These are phyloP conservation scores for Ellobius talpinus DNA, from an alignment of 2,113 vertebrate genomes.

Conservation along the genomic window DNA sequence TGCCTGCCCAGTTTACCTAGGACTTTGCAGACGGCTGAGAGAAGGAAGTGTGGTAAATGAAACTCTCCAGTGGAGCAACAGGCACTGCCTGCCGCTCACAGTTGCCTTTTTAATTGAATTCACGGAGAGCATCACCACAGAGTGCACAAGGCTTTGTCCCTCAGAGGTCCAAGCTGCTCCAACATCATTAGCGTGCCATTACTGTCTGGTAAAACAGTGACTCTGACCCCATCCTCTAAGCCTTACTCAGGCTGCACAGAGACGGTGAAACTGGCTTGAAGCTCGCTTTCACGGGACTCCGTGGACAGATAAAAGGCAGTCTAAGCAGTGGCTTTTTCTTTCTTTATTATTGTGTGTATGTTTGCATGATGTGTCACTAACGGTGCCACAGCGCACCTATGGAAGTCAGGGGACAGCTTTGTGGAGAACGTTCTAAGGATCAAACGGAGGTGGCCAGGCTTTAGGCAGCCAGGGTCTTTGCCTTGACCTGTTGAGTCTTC, in stretches of 20 bases:
- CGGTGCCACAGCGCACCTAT: neutral
- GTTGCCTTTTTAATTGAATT: slow-evolving; percentile 56
- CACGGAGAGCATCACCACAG: slow-evolving; percentile 40
- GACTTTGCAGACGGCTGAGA: neutral
- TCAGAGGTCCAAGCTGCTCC: neutral
- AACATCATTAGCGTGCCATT: slow-evolving; percentile 44
- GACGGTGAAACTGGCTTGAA: neutral
- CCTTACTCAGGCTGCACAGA: neutral
- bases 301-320: neutral
- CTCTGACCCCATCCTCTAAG: neutral
- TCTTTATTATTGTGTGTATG: too few species aligned
- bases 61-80: neutral
- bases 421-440: neutral
- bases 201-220: slow-evolving; percentile 53
- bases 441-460: too few species aligned
- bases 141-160: slow-evolving; percentile 29
- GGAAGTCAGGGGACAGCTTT: neutral
- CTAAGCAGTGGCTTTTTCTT: neutral
- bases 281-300: neutral
- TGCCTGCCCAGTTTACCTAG: neutral
- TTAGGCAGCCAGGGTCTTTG: neutral
- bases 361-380: neutral
- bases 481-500: neutral
- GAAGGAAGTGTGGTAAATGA: neutral
- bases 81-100: neutral